A percentile compares a stretch with the other conserved stretches of the same genome.
These are phyloP conservation scores for Oreochromis mossambicus DNA, from an alignment of 2,797 vertebrate genomes.

Conservation along the genomic window DNA sequence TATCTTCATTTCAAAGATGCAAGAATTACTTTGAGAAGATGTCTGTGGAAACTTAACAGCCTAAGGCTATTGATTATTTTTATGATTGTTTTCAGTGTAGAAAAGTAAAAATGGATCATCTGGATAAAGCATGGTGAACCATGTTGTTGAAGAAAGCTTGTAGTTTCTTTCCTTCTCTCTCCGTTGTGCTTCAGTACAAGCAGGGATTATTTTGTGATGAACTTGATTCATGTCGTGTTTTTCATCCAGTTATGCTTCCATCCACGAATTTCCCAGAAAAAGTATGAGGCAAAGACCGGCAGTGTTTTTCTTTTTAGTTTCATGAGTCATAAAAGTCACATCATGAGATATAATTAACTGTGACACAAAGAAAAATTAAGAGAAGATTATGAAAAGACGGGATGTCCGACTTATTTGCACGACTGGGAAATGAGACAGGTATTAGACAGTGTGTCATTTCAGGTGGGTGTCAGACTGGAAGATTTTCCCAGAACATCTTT, in stretches of 20 bases:
- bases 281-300: neutral
- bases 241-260: neutral
- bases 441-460: neutral
- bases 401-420: neutral
- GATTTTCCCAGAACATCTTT: neutral
- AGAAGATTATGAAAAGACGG: neutral
- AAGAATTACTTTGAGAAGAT: neutral
- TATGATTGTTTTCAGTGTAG: neutral
- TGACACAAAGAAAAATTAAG: neutral
- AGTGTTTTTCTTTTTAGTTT: neutral
- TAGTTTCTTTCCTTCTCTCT: neutral
- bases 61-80: neutral
- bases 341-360: neutral
- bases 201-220: neutral
- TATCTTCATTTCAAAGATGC: neutral
- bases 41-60: neutral
- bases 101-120: neutral
- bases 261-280: neutral
- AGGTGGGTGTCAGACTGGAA: neutral
- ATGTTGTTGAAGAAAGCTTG: neutral
- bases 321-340: neutral
- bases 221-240: neutral
- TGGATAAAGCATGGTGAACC: neutral
- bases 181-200: neutral
- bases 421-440: neutral